These are phyloP conservation scores for Tryphoninae sp. DNA, from an alignment of 2,888 invertebrate genomes.

Conservation along the genomic window DNA sequence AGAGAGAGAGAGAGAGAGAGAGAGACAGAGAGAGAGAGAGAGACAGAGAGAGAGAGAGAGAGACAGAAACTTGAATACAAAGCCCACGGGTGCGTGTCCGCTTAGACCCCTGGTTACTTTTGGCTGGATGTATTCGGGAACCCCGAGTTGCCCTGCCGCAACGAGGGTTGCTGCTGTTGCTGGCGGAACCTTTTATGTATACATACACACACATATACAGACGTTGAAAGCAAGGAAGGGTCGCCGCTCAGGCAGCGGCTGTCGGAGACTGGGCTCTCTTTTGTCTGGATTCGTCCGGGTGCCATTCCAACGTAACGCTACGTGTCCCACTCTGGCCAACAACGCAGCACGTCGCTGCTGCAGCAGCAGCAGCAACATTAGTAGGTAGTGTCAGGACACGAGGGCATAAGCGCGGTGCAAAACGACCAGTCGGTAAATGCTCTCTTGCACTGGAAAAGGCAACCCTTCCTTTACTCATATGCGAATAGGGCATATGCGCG, in stretches of 20 bases:
- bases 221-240: slow-evolving; percentile 67
- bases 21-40: too few species aligned
- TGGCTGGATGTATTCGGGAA: slow-evolving; percentile 47
- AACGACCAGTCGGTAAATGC: slow-evolving; percentile 35
- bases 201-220: not conserved
- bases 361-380: slow-evolving; percentile 12
- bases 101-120: slow-evolving; percentile 29
- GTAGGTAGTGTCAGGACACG: not conserved
- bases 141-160: slow-evolving; percentile 44
- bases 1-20: slow-evolving; percentile 7
- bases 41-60: not conserved
- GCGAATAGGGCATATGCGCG: not conserved
- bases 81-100: slow-evolving; percentile 30
- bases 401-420: slow-evolving; percentile 15
- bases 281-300: slow-evolving; percentile 71
- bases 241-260: slow-evolving; percentile 73
- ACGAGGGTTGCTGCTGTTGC: slow-evolving; percentile 56
- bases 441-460: slow-evolving; percentile 8
- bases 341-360: not conserved
- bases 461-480: slow-evolving; percentile 26
- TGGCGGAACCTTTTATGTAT: slow-evolving; percentile 55
- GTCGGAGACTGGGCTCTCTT: slow-evolving; percentile 72
- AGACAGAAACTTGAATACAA: slow-evolving; percentile 37
- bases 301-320: slow-evolving; percentile 29
- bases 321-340: slow-evolving; percentile 2